These are phyloP conservation scores for Drosophila longiperda DNA, from an alignment of 2,888 invertebrate genomes.

Conservation along the genomic window DNA sequence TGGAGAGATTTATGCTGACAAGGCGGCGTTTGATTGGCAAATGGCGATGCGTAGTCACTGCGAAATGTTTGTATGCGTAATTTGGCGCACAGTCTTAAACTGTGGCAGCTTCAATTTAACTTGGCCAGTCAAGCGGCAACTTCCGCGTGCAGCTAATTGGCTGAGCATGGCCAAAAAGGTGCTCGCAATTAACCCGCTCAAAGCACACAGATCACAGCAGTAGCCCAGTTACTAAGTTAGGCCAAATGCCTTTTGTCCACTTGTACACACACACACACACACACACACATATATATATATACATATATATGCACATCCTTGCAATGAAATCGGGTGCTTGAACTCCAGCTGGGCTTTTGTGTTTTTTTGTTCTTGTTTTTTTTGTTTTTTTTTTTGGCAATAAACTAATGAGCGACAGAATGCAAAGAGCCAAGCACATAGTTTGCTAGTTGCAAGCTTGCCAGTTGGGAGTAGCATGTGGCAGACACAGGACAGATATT, in stretches of 20 bases:
- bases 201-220: slow-evolving; percentile 7
- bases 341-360: slow-evolving; percentile 58
- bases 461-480: slow-evolving; percentile 13
- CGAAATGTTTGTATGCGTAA: slow-evolving; percentile 77
- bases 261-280: slow-evolving; percentile 2
- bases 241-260: slow-evolving; percentile 51
- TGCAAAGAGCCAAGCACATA: slow-evolving; percentile 65
- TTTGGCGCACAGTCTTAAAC: slow-evolving; percentile 69
- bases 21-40: slow-evolving; percentile 74
- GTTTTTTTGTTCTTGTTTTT: slow-evolving; percentile 62
- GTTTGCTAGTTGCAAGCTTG: slow-evolving; percentile 8
- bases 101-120: slow-evolving; percentile 40
- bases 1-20: slow-evolving; percentile 75
- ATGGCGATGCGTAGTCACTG: slow-evolving; percentile 67
- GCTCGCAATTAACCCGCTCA: slow-evolving; percentile 76
- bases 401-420: slow-evolving; percentile 81
- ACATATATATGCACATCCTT: slow-evolving; percentile 20
- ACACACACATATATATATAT: neutral
- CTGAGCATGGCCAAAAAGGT: slow-evolving; percentile 59
- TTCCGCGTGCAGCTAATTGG: slow-evolving; percentile 82
- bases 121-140: slow-evolving; percentile 54
- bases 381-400: slow-evolving; percentile 67
- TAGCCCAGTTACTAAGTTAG: slow-evolving; percentile 55
- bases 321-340: slow-evolving; percentile 59
- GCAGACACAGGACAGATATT: slow-evolving; percentile 45